A percentile compares a stretch with the other conserved stretches of the same genome.
These are phyloP conservation scores for Chelonia mydas DNA, from an alignment of 2,797 vertebrate species.

Conservation along the genomic window DNA sequence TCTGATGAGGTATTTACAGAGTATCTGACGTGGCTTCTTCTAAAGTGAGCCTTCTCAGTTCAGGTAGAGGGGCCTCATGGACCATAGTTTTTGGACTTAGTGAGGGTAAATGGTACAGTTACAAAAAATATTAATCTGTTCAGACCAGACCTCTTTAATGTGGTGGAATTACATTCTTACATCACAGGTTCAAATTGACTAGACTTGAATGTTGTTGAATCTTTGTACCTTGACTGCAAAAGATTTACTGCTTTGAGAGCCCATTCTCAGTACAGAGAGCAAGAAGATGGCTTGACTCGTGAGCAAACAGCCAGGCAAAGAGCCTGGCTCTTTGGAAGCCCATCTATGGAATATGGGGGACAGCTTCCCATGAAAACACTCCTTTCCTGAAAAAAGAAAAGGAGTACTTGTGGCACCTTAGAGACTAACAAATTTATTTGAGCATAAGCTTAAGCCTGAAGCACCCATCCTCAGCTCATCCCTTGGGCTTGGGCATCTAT, in stretches of 20 bases:
- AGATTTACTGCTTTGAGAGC: neutral
- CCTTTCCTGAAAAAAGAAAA: neutral
- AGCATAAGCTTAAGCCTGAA: neutral
- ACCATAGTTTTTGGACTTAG: rapidly evolving
- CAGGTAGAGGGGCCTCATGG: neutral
- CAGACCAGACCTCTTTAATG: neutral
- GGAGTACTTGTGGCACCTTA: too few species aligned
- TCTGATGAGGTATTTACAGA: neutral
- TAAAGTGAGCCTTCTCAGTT: neutral
- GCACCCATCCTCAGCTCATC: neutral
- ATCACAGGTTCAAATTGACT: neutral
- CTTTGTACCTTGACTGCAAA: neutral
- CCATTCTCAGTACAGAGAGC: rapidly evolving
- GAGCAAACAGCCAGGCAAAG: neutral
- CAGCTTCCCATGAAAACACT: neutral
- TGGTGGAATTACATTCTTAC: neutral
- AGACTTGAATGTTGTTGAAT: neutral
- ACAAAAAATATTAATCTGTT: neutral
- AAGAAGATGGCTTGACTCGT: neutral
- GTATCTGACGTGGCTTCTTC: neutral
- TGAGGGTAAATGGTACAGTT: neutral
- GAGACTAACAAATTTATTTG: too few species aligned
- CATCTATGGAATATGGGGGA: neutral
- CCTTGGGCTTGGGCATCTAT: neutral
- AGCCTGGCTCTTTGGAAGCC: rapidly evolving